Evolutionary conservation across 1,140 invertebrate genomes (phyloP).

Genomic region (Episyrphus balteatus): DNA sequence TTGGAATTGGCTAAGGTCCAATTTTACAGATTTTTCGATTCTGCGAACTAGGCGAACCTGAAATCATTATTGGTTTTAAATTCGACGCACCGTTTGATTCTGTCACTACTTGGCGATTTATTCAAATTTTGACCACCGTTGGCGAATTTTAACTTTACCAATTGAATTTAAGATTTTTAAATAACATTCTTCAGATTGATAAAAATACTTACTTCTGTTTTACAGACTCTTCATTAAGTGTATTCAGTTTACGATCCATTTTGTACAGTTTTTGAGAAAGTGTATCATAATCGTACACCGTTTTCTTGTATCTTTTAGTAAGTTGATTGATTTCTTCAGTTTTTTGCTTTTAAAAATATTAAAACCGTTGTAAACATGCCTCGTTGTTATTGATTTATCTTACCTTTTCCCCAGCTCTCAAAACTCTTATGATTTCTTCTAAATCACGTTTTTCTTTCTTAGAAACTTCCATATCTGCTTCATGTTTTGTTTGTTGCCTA

Average conservation of each 20-base stretch:
- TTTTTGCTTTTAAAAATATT: neutral
- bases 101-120: no score
- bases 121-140: no score
- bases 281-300: conserved; percentile 4
- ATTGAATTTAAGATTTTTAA: no score
- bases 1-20: no score
- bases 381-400: neutral
- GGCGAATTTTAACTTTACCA: no score
- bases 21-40: no score
- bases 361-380: neutral
- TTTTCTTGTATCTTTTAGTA: conserved; percentile 7
- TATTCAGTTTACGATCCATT: conserved; percentile 6
- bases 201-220: conserved; percentile 4
- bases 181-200: neutral
- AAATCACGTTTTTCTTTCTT: conserved; percentile 13
- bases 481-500: conserved; percentile 14
- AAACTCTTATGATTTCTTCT: conserved; percentile 13
- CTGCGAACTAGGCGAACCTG: no score
- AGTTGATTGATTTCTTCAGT: conserved; percentile 2
- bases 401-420: conserved; percentile 8
- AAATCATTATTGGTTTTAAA: no score
- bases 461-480: conserved; percentile 12
- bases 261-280: conserved; percentile 8
- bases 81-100: no score
- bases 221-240: conserved; percentile 6